Evolutionary conservation across 2,888 invertebrate species (phyloP), one percentile per base, ranked within the genome.

Genomic region (Mythimna lalbum): DNA sequence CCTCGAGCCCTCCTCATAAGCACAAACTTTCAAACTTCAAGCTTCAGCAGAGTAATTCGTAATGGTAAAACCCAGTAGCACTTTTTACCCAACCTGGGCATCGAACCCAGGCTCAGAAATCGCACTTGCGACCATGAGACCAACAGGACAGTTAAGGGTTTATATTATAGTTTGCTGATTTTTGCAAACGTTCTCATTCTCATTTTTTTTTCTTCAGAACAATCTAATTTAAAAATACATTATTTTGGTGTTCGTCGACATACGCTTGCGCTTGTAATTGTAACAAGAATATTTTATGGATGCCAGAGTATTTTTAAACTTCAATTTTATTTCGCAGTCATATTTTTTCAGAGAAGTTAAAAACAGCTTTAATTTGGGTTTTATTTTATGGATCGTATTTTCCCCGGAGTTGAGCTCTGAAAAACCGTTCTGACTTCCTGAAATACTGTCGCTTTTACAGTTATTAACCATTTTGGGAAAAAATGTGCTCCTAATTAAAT

Each of bases 351-450:
- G 56, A 52, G 56, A 52, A 73, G 49, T 62, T 79, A 63, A 76
- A 75, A 77, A 76, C 52, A 47, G 56, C 43, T 76, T 76, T 61
- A 66, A 76, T 79, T 79, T 79, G 62, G 55, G 57, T 79, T 74
- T 79, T 68, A 73, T 63, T 63, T 78, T 47, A 69, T 61, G 63
- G 43, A 53, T 69, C 66, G 65, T 68, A 72, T 64, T 73, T 74
- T 53, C 36, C 53, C 50, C 52, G 39, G 31, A 65, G 63, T 43
- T 76, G 53, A 76, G 36, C 27, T 69, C 53, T 53, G 57, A 43
- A 43, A 63, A 66, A 73, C 53, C 27, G 59, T 62, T 68, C 47
- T 23, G 56, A 62, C 56, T 64, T 64, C 21, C 50, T 76, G 53
- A 76, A 76, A 65, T 62, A 65, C 43, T 47, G 49, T 52, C 19